Conservation (phyloP, 2,888 invertebrate genomes). For the Dryocosmus kuriphilus region DNA sequence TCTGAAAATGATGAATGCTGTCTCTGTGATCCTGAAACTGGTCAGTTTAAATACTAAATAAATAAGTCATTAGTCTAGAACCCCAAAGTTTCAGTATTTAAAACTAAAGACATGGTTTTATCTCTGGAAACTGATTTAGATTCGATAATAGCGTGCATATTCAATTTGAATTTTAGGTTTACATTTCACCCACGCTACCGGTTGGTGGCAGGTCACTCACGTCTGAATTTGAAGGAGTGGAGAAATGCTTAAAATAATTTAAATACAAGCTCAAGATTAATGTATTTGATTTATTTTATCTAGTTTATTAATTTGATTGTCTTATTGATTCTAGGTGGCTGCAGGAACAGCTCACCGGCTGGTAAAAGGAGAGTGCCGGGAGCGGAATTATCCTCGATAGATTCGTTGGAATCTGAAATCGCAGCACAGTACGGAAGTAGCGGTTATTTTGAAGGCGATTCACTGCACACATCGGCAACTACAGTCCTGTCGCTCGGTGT, state of each 20-base stretch:
- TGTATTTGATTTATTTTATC: too few relatives aligned
- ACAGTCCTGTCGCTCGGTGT: constrained; percentile 84
- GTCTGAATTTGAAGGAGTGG: too few relatives aligned
- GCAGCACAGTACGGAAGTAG: constrained; percentile 61
- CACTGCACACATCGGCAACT: constrained; percentile 77
- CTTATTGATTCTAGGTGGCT: constrained; percentile 81
- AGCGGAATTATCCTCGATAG: constrained; percentile 75
- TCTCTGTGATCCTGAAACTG: constrained; percentile 84
- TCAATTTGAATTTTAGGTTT: too few relatives aligned
- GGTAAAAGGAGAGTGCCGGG: constrained; percentile 86
- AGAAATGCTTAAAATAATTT: too few relatives aligned
- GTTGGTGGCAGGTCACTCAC: too few relatives aligned
- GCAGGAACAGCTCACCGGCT: constrained; percentile 86
- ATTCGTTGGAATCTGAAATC: constrained; percentile 58
- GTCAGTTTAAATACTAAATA: constrained; percentile 74
- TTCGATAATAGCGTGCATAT: too few relatives aligned
- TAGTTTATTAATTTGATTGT: constrained; percentile 2
- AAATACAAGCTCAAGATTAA: too few relatives aligned
- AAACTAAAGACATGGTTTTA: not conserved
- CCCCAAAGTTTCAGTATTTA: not conserved
- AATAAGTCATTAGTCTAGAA: not conserved
- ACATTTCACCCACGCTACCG: too few relatives aligned
- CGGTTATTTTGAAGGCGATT: constrained; percentile 57
- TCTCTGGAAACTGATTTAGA: too few relatives aligned
- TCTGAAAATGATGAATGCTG: constrained; percentile 82